Evolutionary conservation across 2,113 vertebrate genomes (phyloP).

Genomic region (Kryptolebias marmoratus): DNA sequence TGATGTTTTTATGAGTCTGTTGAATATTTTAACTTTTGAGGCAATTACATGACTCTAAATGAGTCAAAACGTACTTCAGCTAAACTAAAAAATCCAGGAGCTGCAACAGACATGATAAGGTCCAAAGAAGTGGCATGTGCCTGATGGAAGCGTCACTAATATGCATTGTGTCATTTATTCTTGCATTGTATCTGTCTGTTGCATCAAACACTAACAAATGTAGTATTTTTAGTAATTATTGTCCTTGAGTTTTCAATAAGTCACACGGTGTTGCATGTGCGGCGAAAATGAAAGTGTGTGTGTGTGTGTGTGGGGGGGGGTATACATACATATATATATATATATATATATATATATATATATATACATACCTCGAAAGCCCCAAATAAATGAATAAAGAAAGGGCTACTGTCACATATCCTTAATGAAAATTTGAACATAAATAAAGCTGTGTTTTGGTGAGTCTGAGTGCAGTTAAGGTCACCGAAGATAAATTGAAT

Average conservation of each 20-base stretch:
- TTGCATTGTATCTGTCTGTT: slow-evolving; percentile 1
- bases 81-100: slow-evolving; percentile 65
- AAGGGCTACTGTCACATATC: no score
- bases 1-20: slow-evolving; percentile 65
- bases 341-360: no score
- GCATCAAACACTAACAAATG: neutral
- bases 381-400: no score
- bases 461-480: neutral
- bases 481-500: neutral
- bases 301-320: no score
- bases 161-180: slow-evolving; percentile 10
- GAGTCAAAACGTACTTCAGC: slow-evolving; percentile 54
- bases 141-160: slow-evolving; percentile 34
- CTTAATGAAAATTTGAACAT: no score
- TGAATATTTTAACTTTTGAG: slow-evolving; percentile 78
- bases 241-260: no score
- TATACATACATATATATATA: no score
- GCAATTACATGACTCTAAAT: slow-evolving; percentile 75
- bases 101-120: slow-evolving; percentile 57
- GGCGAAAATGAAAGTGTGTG: no score
- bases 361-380: no score
- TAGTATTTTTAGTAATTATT: neutral
- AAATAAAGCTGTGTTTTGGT: neutral
- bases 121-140: slow-evolving; percentile 40
- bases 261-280: no score